Evolutionary conservation across 2,113 vertebrate species (phyloP), one percentile per base, ranked within the genome.

Genomic region (Turnix velox): DNA sequence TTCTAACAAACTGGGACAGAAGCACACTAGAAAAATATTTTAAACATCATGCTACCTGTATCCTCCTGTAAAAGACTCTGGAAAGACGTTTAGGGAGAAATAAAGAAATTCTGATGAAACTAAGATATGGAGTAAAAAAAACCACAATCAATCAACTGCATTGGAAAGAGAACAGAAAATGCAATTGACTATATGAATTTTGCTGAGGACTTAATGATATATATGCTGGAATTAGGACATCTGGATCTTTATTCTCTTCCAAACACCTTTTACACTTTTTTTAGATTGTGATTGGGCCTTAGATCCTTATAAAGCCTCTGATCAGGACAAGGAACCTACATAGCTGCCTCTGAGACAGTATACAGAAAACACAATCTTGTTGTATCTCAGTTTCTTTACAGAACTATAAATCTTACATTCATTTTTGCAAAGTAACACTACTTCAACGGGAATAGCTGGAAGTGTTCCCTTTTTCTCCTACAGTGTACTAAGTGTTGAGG

Each of bases 81-180:
- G 39, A 51, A 71, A 62, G 49, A 46, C 0, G 25, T 43, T 52
- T 73, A 46, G 19, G 6, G 22, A 65, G 42, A 77, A 81, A 77
- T 2, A 54, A 5, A 52, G 18, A 69, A 8, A 42, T 49, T 84
- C 23, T 55, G 10, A 25, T 39, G 37, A 86, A 80, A 76, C 8
- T 27, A 78, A 71, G 5, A 4, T n/a, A 14, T 8, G 78, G 25
- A 40, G 4, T 54, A 67, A 45, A 80, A 69, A 25, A n/a, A n/a
- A n/a, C n/a, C n/a, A n/a, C n/a, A n/a, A 12, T 3, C 12, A 69
- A 71, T 33, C 0, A 1, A 62, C 2, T 66, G 12, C 4, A 48
- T 10, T 61, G 4, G 18, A 77, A 39, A 43, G 35, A 25, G 16
- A 54, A 62, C 4, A 43, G 55, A 48, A 57, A 39, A 18, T 5